Percentiles rank a stretch among this genome's conserved stretches.
phyloP scores from a whole-genome alignment of 2,888 invertebrate genomes.

The Drymonia ruficornis region DNA sequence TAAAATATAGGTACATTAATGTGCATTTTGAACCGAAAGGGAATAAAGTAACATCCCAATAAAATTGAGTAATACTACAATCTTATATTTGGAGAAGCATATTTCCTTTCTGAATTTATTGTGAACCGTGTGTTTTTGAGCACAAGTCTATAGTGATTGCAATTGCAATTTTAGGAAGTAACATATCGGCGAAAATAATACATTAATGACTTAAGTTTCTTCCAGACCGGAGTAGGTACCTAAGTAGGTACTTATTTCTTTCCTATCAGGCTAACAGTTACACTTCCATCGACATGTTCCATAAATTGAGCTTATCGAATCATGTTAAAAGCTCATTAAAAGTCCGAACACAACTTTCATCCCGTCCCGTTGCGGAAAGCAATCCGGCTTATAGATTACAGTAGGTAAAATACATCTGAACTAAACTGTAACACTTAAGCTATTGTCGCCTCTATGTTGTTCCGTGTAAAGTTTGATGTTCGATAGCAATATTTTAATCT shows the following conservation, averaged over 20 bases:
- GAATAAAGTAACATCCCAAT: no score
- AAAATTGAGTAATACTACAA: no score
- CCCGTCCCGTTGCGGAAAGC: not conserved
- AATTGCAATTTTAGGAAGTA: no score
- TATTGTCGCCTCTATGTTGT: not conserved
- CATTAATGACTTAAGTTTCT: no score
- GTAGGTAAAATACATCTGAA: slow-evolving; percentile 4
- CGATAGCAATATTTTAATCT: not conserved
- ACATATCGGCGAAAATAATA: no score
- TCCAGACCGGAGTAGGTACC: no score
- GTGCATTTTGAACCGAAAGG: no score
- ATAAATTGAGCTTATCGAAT: not conserved
- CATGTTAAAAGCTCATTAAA: slow-evolving; percentile 5
- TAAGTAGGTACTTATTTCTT: no score
- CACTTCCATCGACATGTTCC: not conserved
- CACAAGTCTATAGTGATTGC: no score
- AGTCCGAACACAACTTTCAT: slow-evolving; percentile 6
- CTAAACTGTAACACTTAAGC: not conserved
- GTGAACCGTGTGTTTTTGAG: no score
- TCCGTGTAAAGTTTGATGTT: not conserved
- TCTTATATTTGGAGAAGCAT: not conserved
- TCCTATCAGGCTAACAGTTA: no score
- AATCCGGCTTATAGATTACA: not conserved
- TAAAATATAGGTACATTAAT: not conserved
- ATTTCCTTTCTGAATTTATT: not conserved